These are phyloP conservation scores for Brenthis daphne DNA, from an alignment of 2,888 invertebrate genomes.

Conservation along the genomic window DNA sequence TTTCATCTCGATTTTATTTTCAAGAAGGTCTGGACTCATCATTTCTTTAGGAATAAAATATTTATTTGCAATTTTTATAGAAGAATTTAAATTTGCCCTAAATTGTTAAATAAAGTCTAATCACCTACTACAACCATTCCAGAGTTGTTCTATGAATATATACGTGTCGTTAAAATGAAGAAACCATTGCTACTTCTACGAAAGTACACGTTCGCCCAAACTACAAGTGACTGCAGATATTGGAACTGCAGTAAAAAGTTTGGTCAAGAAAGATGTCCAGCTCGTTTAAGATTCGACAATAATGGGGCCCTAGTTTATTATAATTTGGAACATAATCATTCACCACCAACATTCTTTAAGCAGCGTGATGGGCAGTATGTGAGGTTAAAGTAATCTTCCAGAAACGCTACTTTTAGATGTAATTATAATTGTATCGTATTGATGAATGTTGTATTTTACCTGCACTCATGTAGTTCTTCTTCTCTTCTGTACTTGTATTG, in stretches of 20 bases:
- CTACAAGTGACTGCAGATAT: constrained; percentile 55
- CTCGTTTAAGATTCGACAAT: constrained; percentile 54
- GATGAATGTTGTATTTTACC: no score
- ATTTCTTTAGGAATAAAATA: no score
- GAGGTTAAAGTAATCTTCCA: constrained; percentile 33
- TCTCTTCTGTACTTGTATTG: no score
- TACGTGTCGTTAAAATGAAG: constrained; percentile 45
- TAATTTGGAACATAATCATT: constrained; percentile 54
- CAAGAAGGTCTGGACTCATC: no score
- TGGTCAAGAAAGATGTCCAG: constrained; percentile 49
- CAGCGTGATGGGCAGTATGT: constrained; percentile 43
- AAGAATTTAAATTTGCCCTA: background rate
- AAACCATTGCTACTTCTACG: constrained; percentile 46
- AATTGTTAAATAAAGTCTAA: background rate
- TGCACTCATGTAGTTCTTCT: no score
- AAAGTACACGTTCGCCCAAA: constrained; percentile 53
- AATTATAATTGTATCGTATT: no score
- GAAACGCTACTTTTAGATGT: constrained; percentile 3
- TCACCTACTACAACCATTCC: constrained; percentile 21
- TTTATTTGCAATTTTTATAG: no score
- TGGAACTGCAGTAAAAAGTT: constrained; percentile 61
- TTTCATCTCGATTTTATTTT: no score
- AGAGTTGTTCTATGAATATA: constrained; percentile 46
- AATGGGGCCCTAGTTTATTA: constrained; percentile 49
- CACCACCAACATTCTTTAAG: constrained; percentile 45